A percentile compares a stretch with the other conserved stretches of the same genome.
These are phyloP conservation scores for Zaprionus ornatus DNA, from an alignment of 1,140 invertebrate genomes.

Conservation along the genomic window DNA sequence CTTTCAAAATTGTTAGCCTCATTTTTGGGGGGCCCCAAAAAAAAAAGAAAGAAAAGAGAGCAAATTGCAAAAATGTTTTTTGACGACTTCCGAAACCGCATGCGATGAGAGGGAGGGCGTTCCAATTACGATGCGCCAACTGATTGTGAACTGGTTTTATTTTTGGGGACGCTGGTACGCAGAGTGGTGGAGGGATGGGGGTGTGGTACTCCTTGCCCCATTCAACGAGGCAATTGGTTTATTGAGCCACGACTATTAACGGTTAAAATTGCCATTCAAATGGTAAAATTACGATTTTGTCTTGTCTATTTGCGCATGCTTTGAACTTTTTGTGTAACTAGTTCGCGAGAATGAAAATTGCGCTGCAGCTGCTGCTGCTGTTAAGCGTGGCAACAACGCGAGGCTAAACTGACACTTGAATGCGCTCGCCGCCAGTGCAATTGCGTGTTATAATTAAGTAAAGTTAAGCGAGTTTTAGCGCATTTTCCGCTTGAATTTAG, in stretches of 20 bases:
- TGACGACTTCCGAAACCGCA: slow-evolving; percentile 32
- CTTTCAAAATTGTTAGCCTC: slow-evolving; percentile 38
- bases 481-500: not conserved
- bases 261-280: slow-evolving; percentile 9
- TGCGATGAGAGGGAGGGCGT: slow-evolving; percentile 25
- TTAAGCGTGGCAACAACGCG: not conserved
- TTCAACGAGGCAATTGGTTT: slow-evolving; percentile 11
- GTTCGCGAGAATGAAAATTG: slow-evolving; percentile 13
- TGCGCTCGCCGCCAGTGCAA: not conserved
- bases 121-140: slow-evolving; percentile 58
- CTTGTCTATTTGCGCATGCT: slow-evolving; percentile 10
- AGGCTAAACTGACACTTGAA: slow-evolving; percentile 17
- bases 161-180: not conserved
- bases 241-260: slow-evolving; percentile 12
- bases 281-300: slow-evolving; percentile 1
- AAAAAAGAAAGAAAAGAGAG: slow-evolving; percentile 5
- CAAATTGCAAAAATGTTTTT: slow-evolving; percentile 34
- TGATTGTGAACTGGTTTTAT: slow-evolving; percentile 28
- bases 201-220: not conserved
- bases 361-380: not conserved
- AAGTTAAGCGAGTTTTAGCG: not conserved
- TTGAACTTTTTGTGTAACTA: slow-evolving; percentile 21
- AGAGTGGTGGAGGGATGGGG: not conserved
- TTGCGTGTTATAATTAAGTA: not conserved
- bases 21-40: not conserved